phyloP scores from a whole-genome alignment of 2,888 invertebrate species.

The Seira musarum region DNA sequence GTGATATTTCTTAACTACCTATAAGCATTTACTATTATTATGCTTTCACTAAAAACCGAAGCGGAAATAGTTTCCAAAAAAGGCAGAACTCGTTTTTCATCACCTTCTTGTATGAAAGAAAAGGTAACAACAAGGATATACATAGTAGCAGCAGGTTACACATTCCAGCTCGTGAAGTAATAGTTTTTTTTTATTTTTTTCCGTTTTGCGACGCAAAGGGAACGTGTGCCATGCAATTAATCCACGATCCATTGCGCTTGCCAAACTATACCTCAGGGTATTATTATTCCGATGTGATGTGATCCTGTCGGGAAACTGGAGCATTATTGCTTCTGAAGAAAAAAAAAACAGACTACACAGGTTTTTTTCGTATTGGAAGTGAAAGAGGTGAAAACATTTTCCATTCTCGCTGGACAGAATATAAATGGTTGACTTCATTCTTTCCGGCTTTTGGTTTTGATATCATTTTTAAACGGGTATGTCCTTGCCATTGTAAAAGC shows the following conservation, averaged over 20 bases:
- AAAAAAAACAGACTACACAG: no score
- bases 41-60: neutral
- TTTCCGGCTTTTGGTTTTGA: no score
- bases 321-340: no score
- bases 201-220: conserved; percentile 28
- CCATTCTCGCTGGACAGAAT: conserved; percentile 11
- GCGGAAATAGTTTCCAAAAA: no score
- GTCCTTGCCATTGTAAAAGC: no score
- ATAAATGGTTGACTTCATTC: no score
- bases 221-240: no score
- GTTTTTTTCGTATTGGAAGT: neutral
- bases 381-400: neutral
- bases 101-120: neutral
- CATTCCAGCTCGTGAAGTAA: no score
- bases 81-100: no score
- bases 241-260: conserved; percentile 49
- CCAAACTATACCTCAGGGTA: conserved; percentile 47
- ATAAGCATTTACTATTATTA: conserved; percentile 45
- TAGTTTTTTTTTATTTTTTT: no score
- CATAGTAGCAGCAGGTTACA: neutral
- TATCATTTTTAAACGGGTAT: no score
- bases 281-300: conserved; percentile 32
- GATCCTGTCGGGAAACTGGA: conserved; percentile 27
- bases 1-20: conserved; percentile 31
- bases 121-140: neutral